phyloP scores from a whole-genome alignment of 1,140 invertebrate species.

The Drosophila busckii region DNA sequence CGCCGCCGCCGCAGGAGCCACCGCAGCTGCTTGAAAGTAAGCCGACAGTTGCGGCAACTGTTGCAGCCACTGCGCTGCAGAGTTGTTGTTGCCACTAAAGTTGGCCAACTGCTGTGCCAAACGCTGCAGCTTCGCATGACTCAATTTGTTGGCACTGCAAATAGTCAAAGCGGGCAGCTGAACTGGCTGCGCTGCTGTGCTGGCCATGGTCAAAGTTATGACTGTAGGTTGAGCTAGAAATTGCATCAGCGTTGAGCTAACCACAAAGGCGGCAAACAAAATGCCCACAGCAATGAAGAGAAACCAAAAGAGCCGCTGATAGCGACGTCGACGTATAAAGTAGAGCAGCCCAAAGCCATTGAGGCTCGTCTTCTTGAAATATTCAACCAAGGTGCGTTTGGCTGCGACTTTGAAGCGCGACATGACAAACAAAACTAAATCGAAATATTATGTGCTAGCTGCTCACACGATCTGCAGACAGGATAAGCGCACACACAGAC shows the following conservation, averaged over 20 bases:
- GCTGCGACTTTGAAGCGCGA: slow-evolving; percentile 30
- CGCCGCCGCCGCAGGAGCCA: slow-evolving; percentile 13
- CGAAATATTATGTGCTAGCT: too few species aligned
- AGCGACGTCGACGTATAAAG: slow-evolving; percentile 43
- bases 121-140: slow-evolving; percentile 7
- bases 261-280: slow-evolving; percentile 29
- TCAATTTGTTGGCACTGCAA: slow-evolving; percentile 48
- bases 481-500: too few species aligned
- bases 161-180: slow-evolving; percentile 22
- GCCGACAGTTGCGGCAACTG: slow-evolving; percentile 17
- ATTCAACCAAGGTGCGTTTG: slow-evolving; percentile 45
- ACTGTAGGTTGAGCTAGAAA: slow-evolving; percentile 42
- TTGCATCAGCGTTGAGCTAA: slow-evolving; percentile 28
- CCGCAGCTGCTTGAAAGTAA: slow-evolving; percentile 16
- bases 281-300: slow-evolving; percentile 44
- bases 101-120: slow-evolving; percentile 12
- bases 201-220: slow-evolving; percentile 18
- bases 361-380: slow-evolving; percentile 56
- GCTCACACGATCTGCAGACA: too few species aligned
- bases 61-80: slow-evolving; percentile 10
- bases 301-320: slow-evolving; percentile 55
- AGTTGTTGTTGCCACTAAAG: background rate
- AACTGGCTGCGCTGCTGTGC: background rate
- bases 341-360: slow-evolving; percentile 58
- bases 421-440: slow-evolving; percentile 28